Base-by-base conservation (phyloP, 2,113 vertebrate genomes). In the Festucalex cinctus region DNA sequence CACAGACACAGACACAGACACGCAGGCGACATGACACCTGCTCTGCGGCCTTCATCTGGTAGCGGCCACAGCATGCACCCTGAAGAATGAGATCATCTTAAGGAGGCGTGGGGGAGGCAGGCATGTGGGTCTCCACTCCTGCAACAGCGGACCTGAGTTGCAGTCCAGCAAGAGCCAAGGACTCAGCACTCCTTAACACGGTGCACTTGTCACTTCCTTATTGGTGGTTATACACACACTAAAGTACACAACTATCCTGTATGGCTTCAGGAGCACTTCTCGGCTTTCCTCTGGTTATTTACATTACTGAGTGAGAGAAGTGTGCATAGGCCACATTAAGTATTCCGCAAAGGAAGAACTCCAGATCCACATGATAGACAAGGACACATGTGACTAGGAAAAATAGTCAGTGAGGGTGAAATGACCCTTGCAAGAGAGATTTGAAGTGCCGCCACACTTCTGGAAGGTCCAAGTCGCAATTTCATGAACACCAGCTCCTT, bases 41-140 rank as follows among this genome's bases (percentile, higher is more conserved):
- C 84, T 88, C 76, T 81, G 83, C 83, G 82, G 77, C 73, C 75
- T 80, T 81, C 71, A 80, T 82, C 71, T 78, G 69, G 66, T 83
- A 68, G 83, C 74, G 72, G 70, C 78, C 69, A 5, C 78, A 72
- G 77, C 73, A 67, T 78, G 76, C 74, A 75, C 70, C 79, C 86
- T 85, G 88, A 88, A 91, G 81, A 81, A 90, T 90, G 87, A 91
- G 85, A 83, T 92, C 90, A 92, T 90, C 79, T 73, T 73, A 76
- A 63, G 67, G 71, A 75, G 74, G 76, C 5, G 74, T 9, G 19
- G 81, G 58, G 74, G 16, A 22, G 65, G 57, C 69, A 68, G 69
- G 65, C 80, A 69, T 84, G 83, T 75, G 71, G 75, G 66, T 85
- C 75, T 69, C 71, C 62, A 74, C 78, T 84, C 80, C 79, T 86